A percentile compares a stretch with the other conserved stretches of the same genome.
Evolutionary conservation across 1,140 invertebrate genomes (phyloP).

Genomic region (Cotesia chilonis): DNA sequence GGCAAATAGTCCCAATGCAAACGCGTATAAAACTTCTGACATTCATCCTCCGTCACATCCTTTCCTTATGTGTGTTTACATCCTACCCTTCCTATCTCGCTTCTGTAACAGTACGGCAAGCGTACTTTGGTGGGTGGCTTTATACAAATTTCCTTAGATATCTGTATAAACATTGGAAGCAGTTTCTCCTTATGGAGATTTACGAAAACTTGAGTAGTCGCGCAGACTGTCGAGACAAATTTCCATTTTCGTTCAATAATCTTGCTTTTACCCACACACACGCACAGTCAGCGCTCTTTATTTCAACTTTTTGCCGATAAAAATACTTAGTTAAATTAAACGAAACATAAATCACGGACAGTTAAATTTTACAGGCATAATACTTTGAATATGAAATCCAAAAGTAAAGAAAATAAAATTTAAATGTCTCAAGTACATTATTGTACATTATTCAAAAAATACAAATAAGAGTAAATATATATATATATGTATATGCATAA

Average conservation of each 20-base stretch:
- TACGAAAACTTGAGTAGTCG: slow-evolving; percentile 8
- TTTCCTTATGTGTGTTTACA: neutral
- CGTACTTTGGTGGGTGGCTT: slow-evolving; percentile 14
- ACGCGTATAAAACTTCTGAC: slow-evolving; percentile 39
- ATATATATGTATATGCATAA: neutral
- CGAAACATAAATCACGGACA: neutral
- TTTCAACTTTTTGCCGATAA: neutral
- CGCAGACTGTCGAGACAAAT: slow-evolving; percentile 12
- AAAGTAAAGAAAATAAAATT: too few species aligned
- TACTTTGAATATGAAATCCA: too few species aligned
- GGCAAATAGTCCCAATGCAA: slow-evolving; percentile 40
- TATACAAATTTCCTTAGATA: slow-evolving; percentile 38
- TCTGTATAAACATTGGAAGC: slow-evolving; percentile 37
- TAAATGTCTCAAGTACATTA: too few species aligned
- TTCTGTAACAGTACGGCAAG: neutral
- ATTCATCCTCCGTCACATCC: slow-evolving; percentile 30
- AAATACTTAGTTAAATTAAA: neutral
- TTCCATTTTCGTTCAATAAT: slow-evolving; percentile 22
- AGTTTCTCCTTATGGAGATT: slow-evolving; percentile 22
- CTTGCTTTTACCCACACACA: neutral
- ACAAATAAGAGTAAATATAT: neutral
- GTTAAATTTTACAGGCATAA: neutral
- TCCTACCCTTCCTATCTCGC: neutral
- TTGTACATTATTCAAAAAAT: neutral
- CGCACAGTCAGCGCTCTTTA: neutral